These are phyloP conservation scores for Peucedramus taeniatus DNA, from an alignment of 2,113 vertebrate species.

Conservation along the genomic window DNA sequence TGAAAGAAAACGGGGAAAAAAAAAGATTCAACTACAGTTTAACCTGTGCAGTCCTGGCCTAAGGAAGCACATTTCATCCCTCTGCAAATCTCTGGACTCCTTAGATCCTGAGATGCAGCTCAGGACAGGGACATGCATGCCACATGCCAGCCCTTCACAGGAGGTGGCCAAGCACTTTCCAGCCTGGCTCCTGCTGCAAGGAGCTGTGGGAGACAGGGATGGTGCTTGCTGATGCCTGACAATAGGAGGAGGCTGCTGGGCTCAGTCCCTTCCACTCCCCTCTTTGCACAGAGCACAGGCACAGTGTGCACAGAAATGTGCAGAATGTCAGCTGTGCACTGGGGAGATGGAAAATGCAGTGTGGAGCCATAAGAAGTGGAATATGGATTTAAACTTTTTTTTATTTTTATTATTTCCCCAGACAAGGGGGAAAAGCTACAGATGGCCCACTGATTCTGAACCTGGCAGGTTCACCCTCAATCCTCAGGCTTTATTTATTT, in stretches of 20 bases:
- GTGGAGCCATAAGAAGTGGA: background rate
- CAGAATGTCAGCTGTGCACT: constrained; percentile 27
- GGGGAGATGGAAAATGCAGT: constrained; percentile 9
- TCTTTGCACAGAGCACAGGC: background rate
- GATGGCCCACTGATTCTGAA: background rate
- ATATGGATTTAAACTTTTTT: background rate
- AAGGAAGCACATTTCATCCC: background rate
- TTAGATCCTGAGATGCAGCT: background rate
- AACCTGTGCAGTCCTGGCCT: background rate
- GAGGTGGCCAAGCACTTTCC: background rate
- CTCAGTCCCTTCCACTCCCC: background rate
- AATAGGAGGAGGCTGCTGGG: background rate
- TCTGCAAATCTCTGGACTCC: background rate
- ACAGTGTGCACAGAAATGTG: background rate
- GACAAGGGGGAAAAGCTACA: background rate
- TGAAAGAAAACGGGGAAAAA: background rate
- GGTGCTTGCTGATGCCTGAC: background rate
- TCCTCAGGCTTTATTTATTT: background rate
- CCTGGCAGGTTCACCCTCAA: background rate
- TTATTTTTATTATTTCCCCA: background rate
- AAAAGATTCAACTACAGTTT: background rate
- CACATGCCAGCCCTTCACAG: fast-evolving
- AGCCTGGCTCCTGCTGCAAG: fast-evolving
- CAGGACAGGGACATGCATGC: background rate
- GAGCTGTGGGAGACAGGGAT: background rate